These are phyloP conservation scores for Seriola aureovittata DNA, from an alignment of 2,113 vertebrate species.

Conservation along the genomic window DNA sequence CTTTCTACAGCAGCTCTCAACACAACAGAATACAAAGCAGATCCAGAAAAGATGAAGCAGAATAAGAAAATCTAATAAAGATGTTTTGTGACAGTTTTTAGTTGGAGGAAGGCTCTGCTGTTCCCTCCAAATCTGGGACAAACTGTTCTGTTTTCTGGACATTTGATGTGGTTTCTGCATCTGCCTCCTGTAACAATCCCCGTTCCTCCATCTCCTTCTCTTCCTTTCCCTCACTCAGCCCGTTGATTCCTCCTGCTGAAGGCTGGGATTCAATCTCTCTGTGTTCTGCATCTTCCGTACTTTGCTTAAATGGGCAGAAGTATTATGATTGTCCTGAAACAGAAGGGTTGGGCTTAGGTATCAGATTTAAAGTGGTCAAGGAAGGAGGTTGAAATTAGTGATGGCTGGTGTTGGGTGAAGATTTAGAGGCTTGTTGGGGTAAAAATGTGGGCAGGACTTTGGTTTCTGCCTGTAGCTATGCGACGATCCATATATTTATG, in stretches of 20 bases:
- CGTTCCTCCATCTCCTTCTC: conserved; percentile 13
- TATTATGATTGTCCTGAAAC: background rate
- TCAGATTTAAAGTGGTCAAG: background rate
- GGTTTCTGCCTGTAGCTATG: background rate
- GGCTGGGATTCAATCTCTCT: conserved; percentile 43
- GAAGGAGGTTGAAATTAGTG: background rate
- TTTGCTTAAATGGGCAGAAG: background rate
- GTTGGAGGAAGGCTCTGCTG: conserved; percentile 6
- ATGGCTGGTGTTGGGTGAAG: background rate
- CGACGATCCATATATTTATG: background rate
- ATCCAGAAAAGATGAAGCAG: background rate
- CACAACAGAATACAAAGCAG: background rate
- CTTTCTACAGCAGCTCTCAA: background rate
- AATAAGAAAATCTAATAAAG: conserved; percentile 1
- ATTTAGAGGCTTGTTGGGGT: background rate
- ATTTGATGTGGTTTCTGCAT: conserved; percentile 46
- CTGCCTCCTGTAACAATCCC: conserved; percentile 21
- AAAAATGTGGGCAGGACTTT: background rate
- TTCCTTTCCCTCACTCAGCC: background rate
- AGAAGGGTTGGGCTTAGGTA: background rate
- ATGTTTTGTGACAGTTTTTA: conserved; percentile 35
- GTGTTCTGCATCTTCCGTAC: conserved; percentile 3
- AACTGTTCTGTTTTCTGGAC: conserved; percentile 37
- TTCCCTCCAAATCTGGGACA: conserved; percentile 51
- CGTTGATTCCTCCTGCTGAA: conserved; percentile 26